Base-by-base conservation (phyloP, 2,888 invertebrate species). In the Drosophila limbata region DNA sequence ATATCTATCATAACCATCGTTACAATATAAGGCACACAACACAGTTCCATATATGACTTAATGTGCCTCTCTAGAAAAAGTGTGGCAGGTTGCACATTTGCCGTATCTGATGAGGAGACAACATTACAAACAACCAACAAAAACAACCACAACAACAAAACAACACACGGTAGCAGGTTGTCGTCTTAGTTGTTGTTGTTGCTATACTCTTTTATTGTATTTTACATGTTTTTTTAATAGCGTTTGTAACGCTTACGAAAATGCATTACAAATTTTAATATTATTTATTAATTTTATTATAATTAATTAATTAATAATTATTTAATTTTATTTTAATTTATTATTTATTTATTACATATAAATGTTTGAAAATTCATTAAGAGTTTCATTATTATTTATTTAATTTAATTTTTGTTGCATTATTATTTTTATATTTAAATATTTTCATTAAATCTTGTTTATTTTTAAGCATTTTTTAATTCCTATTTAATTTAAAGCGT, bases 31-130 rank as follows among this genome's bases (percentile, higher is more conserved):
- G 62, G 63, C 63, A 57, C 63, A 65, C 56, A 42, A 57, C 63
- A 65, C 56, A 42, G 39, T 31, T 11, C 76, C 76, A 78, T 76
- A 78, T 78, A 78, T 59, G 76, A 78, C 35, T 65, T 59, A 73
- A 69, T 69, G 61, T 47, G 40, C 13, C 25, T 40, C 39, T 40
- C 39, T 25, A 42, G 55, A 63, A 70, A 70, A 73, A 59, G 68
- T 83, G 73, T 73, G 80, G 82, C 86, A 85, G 83, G 81, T 85
- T 81, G 64, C 63, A 59, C 69, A 57, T 62, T 69, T 84, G 77
- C 69, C 81, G 80, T 77, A 45, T 83, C 55, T 59, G 67, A 33
- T 59, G 60, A n/a, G 35, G 33, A 60, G 52, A 45, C 57, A 68
- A 45, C 57, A 71, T 69, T 69, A 51, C 77, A 51, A 47, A 45